phyloP scores from a whole-genome alignment of 2,888 invertebrate genomes.

The Coelinius sp. region DNA sequence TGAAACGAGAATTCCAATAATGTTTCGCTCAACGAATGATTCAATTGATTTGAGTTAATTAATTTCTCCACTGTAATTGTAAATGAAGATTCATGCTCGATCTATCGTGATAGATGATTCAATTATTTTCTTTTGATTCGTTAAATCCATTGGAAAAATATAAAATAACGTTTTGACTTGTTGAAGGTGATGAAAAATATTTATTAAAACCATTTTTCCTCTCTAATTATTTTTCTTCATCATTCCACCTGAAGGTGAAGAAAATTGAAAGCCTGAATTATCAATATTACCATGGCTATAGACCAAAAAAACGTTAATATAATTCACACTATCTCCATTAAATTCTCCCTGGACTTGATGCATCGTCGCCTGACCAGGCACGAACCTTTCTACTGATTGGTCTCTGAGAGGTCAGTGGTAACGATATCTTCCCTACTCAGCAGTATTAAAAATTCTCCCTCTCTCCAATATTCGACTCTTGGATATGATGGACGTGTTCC shows the following conservation, averaged over 20 bases:
- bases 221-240: not conserved
- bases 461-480: not conserved
- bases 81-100: too few species aligned
- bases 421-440: not conserved
- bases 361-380: constrained; percentile 10
- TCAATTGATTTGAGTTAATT: too few species aligned
- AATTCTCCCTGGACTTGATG: not conserved
- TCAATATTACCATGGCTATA: not conserved
- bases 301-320: not conserved
- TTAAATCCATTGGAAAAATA: too few species aligned
- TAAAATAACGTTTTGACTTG: too few species aligned
- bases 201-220: not conserved
- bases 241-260: not conserved
- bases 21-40: too few species aligned
- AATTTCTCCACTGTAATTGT: too few species aligned
- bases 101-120: too few species aligned
- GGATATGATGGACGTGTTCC: too few species aligned
- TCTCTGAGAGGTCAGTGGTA: constrained; percentile 7
- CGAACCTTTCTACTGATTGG: constrained; percentile 19
- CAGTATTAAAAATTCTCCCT: not conserved
- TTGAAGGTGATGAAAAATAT: not conserved
- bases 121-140: too few species aligned
- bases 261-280: not conserved
- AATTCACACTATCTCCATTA: constrained; percentile 9
- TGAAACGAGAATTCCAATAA: too few species aligned